phyloP scores from a whole-genome alignment of 2,888 invertebrate species.

The Drosophila stalkeri region DNA sequence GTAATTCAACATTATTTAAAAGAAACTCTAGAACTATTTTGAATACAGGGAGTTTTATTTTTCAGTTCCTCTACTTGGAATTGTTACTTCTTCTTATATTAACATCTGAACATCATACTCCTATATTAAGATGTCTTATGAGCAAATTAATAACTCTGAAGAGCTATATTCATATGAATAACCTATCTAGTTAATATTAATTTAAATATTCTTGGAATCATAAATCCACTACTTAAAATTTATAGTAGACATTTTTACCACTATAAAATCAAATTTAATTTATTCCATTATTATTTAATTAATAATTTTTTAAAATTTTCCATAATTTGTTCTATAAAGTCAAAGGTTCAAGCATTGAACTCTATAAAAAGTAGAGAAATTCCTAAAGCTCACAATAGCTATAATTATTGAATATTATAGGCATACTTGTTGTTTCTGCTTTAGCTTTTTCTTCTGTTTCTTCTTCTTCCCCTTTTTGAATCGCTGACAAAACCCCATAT shows the following conservation, averaged over 20 bases:
- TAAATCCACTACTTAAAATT: too few relatives aligned
- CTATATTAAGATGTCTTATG: background rate
- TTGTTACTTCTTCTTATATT: too few relatives aligned
- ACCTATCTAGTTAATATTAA: background rate
- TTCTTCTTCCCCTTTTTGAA: background rate
- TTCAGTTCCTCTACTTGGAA: too few relatives aligned
- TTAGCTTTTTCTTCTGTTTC: background rate
- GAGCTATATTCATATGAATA: background rate
- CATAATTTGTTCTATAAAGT: background rate
- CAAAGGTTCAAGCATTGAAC: background rate
- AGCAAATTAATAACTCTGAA: background rate
- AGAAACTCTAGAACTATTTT: too few relatives aligned
- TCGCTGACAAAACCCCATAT: conserved; percentile 53
- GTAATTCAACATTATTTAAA: too few relatives aligned
- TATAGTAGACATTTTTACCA: too few relatives aligned
- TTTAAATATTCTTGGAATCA: background rate
- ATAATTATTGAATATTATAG: conserved; percentile 57
- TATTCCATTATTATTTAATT: background rate
- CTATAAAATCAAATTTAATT: background rate
- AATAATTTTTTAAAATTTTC: background rate
- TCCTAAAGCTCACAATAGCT: conserved; percentile 15
- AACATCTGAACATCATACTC: background rate
- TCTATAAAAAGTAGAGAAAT: background rate
- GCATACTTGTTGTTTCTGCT: background rate
- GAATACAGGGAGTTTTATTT: too few relatives aligned